Evolutionary conservation across 1,140 invertebrate species (phyloP).

Genomic region (Luehdorfia chinensis): DNA sequence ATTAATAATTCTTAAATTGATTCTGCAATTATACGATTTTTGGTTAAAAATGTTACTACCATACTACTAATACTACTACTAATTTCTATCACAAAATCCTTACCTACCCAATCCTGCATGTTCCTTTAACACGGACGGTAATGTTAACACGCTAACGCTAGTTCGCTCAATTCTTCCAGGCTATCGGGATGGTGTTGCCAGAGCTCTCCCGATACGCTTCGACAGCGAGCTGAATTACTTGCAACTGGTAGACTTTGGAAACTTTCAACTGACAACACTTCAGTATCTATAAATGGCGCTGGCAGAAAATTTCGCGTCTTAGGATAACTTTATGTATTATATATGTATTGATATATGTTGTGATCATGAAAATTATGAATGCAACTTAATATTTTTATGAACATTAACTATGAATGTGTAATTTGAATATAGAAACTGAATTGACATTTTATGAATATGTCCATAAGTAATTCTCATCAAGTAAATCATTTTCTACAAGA

Average conservation of each 20-base stretch:
- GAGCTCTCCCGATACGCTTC: conserved; percentile 73
- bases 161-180: conserved; percentile 67
- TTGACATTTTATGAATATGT: too few species aligned
- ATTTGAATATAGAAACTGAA: too few species aligned
- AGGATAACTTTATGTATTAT: not conserved
- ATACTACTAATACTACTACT: too few species aligned
- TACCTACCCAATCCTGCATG: conserved; percentile 18
- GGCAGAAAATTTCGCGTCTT: not conserved
- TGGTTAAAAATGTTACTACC: too few species aligned
- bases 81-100: too few species aligned
- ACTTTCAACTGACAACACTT: conserved; percentile 11
- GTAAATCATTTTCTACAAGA: too few species aligned
- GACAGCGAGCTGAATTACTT: conserved; percentile 52
- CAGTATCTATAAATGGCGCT: conserved; percentile 2
- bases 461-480: too few species aligned
- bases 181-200: conserved; percentile 74
- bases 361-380: too few species aligned
- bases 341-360: too few species aligned
- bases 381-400: too few species aligned
- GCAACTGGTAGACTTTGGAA: not conserved
- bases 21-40: not conserved
- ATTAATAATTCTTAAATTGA: not conserved
- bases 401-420: too few species aligned
- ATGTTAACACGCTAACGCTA: conserved; percentile 48
- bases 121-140: conserved; percentile 36